Evolutionary conservation across 2,797 vertebrate species (phyloP).

Genomic region (Sebastes taczanowskii): DNA sequence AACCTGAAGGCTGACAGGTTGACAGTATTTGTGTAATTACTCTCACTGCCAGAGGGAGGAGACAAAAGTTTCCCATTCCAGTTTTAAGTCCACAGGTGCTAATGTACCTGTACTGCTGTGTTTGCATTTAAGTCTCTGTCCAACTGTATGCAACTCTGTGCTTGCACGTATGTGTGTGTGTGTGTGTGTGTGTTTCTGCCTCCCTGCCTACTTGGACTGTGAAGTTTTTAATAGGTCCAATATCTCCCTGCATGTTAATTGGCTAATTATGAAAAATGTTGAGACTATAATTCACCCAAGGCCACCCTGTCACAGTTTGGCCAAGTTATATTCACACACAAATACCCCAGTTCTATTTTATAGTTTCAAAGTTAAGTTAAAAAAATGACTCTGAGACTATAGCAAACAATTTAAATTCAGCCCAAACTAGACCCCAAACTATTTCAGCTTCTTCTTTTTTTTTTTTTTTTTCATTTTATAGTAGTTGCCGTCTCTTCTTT

Average conservation of each 20-base stretch:
- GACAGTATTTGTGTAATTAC: too few species aligned
- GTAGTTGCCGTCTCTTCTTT: constrained; percentile 42
- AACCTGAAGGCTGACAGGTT: too few species aligned
- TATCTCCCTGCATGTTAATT: constrained; percentile 79
- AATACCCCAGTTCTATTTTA: constrained; percentile 31
- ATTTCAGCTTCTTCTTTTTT: constrained; percentile 10
- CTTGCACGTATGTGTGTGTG: neutral
- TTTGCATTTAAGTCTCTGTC: constrained; percentile 3
- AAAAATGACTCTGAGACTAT: constrained; percentile 25
- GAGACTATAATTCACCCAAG: constrained; percentile 53
- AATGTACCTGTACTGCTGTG: neutral
- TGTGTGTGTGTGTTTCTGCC: constrained; percentile 3
- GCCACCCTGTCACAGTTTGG: constrained; percentile 39
- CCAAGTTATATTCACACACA: constrained; percentile 47
- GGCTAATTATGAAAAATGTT: constrained; percentile 80
- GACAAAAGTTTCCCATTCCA: accelerated
- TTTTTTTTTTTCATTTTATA: constrained; percentile 24
- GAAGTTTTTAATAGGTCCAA: constrained; percentile 71
- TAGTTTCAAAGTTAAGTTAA: constrained; percentile 42
- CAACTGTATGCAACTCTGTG: neutral
- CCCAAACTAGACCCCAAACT: constrained; percentile 46
- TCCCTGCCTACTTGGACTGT: constrained; percentile 20
- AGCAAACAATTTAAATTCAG: constrained; percentile 60
- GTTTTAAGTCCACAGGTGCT: constrained; percentile 4
- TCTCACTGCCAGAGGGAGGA: too few species aligned